Base-by-base conservation (phyloP, 1,140 invertebrate species). In the Stratiolaelaps scimitus region DNA sequence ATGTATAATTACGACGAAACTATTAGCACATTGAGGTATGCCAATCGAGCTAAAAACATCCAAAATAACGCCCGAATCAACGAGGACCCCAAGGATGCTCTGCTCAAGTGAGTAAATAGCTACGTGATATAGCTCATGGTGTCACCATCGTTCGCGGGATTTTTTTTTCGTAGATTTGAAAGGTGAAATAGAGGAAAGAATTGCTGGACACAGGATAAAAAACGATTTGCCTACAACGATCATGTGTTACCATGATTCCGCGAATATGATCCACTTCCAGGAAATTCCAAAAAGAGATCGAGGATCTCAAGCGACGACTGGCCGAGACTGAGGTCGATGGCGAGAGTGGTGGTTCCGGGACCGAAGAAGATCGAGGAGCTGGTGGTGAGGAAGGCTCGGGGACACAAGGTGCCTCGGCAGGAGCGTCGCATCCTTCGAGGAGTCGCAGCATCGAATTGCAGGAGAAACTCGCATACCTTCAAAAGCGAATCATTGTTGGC, bases 1-100 rank as follows among this genome's bases (percentile, higher is more conserved):
- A 89, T 92, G 71, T 86, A 87, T 67, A 98, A 98, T 78, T 96
- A 93, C 74, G 93, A 98, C 73, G 95, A 98, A 77, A 93, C 92
- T 0, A 88, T 98, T 48, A 96, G 90, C 72, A 97, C 95, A 0
- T 78, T 98, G 47, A 80, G 96, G 17, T 99, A 98, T 78, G 94
- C 95, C 0, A 93, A 91, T 78, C 80, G 94, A 65, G 93, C 94
- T 1, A 98, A 99, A 77, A 93, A 89, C 73, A 99, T 99, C 67
- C 88, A 92, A 74, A 99, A 98, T 76, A 84, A 86, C 70, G 93
- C 92, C 60, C 84, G 86, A 68, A 86, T 98, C 66, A 99, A 99
- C 76, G 93, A 96, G 75, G 94, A 98, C 78, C 92, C 94, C 0
- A 97, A 97, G 73, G 93, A 98, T 78, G 92, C 95, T 2, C 77